Percentiles rank a stretch among this genome's conserved stretches.
Evolutionary conservation across 2,888 invertebrate species (phyloP).

Genomic region (Hyppa rectilinea): DNA sequence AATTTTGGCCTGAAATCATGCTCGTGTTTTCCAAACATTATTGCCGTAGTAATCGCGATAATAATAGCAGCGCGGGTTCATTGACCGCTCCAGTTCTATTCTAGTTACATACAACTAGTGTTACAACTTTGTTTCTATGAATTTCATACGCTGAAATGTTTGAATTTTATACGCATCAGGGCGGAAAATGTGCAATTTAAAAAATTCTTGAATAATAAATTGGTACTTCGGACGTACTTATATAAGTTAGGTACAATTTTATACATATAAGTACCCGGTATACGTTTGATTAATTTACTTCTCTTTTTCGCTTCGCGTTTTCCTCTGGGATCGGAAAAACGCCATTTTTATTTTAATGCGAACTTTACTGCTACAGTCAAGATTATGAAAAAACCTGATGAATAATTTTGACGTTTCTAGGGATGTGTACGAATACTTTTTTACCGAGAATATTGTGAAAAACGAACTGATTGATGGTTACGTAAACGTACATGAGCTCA

Average conservation of each 20-base stretch:
- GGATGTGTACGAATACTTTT: constrained; percentile 21
- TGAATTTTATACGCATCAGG: constrained; percentile 35
- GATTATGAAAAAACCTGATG: constrained; percentile 24
- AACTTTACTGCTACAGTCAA: constrained; percentile 12
- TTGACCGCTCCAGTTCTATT: constrained; percentile 87
- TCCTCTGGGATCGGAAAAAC: constrained; percentile 20
- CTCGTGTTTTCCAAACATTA: constrained; percentile 81
- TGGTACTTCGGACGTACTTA: background rate
- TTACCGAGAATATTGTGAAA: constrained; percentile 22
- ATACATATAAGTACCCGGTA: background rate
- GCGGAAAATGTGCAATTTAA: constrained; percentile 23
- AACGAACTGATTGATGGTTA: constrained; percentile 43
- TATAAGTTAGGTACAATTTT: background rate
- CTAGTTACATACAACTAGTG: constrained; percentile 76
- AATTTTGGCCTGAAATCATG: constrained; percentile 77
- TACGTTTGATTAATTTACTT: constrained; percentile 8
- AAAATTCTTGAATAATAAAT: background rate
- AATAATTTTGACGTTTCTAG: constrained; percentile 32
- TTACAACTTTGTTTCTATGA: constrained; percentile 75
- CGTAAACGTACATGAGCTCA: constrained; percentile 39
- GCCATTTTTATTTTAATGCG: constrained; percentile 30
- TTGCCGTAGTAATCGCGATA: constrained; percentile 82
- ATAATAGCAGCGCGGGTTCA: constrained; percentile 82
- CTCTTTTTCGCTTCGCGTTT: constrained; percentile 13
- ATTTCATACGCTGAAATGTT: constrained; percentile 69